Evolutionary conservation across 1,140 invertebrate genomes (phyloP).

Genomic region (roundworm (Caenorhabditis elegans)): WBcel235 BX284605.5:12863501-12864000

Average conservation of each 20-base stretch:
- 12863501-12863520: not conserved
- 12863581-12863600: no score
- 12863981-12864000: not conserved
- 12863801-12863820: not conserved
- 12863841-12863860: constrained; percentile 6
- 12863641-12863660: constrained; percentile 13
- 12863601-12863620: no score
- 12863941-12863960: not conserved
- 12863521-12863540: not conserved
- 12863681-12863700: not conserved
- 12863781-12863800: not conserved
- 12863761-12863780: not conserved
- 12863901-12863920: constrained; percentile 32
- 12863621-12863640: not conserved
- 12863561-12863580: not conserved
- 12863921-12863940: not conserved
- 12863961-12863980: not conserved
- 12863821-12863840: constrained; percentile 16
- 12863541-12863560: not conserved
- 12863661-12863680: not conserved
- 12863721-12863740: not conserved
- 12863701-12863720: not conserved
- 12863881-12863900: constrained; percentile 29
- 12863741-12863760: not conserved
- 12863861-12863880: constrained; percentile 28